Evolutionary conservation across 2,113 vertebrate species (phyloP), one percentile per base, ranked within the genome.

Genomic region (Noctilio leporinus): DNA sequence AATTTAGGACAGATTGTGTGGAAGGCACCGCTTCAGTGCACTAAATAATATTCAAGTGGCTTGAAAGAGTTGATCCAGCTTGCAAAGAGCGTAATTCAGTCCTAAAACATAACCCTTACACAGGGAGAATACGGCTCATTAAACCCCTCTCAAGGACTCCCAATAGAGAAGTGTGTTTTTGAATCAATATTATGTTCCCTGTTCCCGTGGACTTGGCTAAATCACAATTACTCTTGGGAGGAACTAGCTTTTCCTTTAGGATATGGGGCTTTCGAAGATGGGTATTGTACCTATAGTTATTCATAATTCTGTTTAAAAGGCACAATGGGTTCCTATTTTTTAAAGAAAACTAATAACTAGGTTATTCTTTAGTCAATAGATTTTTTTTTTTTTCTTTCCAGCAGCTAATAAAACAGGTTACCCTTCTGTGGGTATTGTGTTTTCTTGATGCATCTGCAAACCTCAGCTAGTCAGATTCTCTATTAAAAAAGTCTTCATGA

Each of bases 31-130:
- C 16, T 87, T 96, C 26, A 59, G 16, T 76, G 20, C 20, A 87
- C 28, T 89, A 67, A 92, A 70, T 85, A 64, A 94, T 77, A 92
- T 47, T 84, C 38, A 62, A 65, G 15, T 94, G 86, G 30, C 62
- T 40, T 28, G 59, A 94, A 96, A 93, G 83, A 96, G 86, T 96
- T 95, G 96, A 96, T 82, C 91, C 59, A 57, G 20, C 65, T 81
- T 96, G 38, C 53, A 96, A 72, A 87, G 65, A 89, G 45, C 59
- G 84, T 95, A 92, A 96, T 92, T 94, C 89, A 97, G 93, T 90
- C 89, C 92, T 72, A 84, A 40, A 80, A 85, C 81, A 75, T 38
- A 33, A 16, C 30, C 73, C 12, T 8, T 82, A 86, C 15, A 65
- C 20, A 57, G 49, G 85, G 87, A 87, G 43, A 90, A 89, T 88